These are phyloP conservation scores for Piaya cayana DNA, from an alignment of 2,113 vertebrate species.

Conservation along the genomic window DNA sequence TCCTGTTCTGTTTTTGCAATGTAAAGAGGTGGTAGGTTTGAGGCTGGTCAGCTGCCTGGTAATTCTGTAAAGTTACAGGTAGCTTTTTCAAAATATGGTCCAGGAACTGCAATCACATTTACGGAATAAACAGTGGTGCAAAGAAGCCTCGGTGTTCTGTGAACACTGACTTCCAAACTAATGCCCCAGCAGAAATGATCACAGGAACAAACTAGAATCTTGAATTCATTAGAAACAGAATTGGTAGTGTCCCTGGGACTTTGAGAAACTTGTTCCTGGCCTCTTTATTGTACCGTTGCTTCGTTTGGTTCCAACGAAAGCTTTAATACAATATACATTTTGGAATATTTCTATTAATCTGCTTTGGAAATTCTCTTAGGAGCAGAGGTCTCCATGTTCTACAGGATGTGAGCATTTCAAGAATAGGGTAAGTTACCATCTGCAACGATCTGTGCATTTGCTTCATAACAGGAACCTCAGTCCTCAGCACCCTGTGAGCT, in stretches of 20 bases:
- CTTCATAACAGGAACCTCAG: neutral
- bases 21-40: neutral
- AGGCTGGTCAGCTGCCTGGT: neutral
- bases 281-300: neutral
- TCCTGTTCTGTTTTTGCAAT: neutral
- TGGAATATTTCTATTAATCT: neutral
- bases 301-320: neutral
- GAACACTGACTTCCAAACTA: neutral
- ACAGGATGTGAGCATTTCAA: constrained; percentile 60
- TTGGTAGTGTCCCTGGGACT: neutral
- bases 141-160: neutral
- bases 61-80: neutral
- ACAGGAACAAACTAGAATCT: neutral
- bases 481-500: neutral
- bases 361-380: constrained; percentile 12
- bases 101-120: neutral
- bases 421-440: constrained; percentile 26
- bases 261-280: neutral
- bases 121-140: neutral
- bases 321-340: neutral
- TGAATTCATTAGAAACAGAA: neutral
- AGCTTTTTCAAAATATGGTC: neutral
- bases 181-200: neutral
- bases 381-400: constrained; percentile 57
- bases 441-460: fast-evolving